A percentile compares a stretch with the other conserved stretches of the same genome.
Conservation (phyloP, 2,113 vertebrate genomes). For the Urocolius indicus region DNA sequence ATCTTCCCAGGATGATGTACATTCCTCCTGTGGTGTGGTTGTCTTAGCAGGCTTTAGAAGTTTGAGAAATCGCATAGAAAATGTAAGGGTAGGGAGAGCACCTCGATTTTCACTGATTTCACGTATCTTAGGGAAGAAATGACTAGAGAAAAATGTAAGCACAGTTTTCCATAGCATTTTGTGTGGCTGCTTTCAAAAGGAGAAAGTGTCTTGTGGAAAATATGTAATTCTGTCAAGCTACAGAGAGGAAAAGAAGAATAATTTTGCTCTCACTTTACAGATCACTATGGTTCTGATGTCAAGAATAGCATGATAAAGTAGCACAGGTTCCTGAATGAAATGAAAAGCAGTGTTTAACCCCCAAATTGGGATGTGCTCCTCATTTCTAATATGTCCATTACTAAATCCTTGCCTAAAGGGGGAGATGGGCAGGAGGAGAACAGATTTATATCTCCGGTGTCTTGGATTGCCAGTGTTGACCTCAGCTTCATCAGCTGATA, state of each 20-base stretch:
- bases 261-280: background rate
- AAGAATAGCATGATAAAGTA: conserved; percentile 14
- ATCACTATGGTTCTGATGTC: background rate
- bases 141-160: background rate
- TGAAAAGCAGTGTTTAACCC: background rate
- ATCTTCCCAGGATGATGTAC: background rate
- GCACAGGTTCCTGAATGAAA: background rate
- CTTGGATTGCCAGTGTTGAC: background rate
- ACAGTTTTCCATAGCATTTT: conserved; percentile 1
- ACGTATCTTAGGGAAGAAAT: background rate
- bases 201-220: conserved; percentile 33
- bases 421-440: background rate
- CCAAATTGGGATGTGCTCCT: background rate
- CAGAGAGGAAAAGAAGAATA: conserved; percentile 1
- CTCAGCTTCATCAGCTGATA: background rate
- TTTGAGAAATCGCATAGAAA: background rate
- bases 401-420: background rate
- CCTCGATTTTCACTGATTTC: background rate
- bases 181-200: background rate
- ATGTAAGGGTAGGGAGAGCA: conserved; percentile 25
- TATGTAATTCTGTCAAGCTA: background rate
- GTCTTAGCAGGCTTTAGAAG: conserved; percentile 9
- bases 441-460: background rate
- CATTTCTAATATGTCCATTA: background rate
- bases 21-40: background rate